These are phyloP conservation scores for Hylyphantes graminicola DNA, from an alignment of 1,140 invertebrate genomes.

Conservation along the genomic window DNA sequence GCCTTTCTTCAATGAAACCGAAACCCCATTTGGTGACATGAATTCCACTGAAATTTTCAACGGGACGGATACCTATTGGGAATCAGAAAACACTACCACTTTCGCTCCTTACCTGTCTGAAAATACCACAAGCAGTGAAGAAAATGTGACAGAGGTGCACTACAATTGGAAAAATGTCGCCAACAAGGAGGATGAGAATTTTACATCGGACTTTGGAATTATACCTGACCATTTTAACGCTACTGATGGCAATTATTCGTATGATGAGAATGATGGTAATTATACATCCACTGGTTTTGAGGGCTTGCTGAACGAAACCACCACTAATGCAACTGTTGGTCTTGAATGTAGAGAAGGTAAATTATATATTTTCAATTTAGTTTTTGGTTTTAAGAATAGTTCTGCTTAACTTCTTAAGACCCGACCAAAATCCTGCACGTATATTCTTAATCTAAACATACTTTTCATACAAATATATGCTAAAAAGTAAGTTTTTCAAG, in stretches of 20 bases:
- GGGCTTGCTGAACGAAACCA: conserved; percentile 36
- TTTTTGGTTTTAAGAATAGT: background rate
- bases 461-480: too few species aligned
- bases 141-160: background rate
- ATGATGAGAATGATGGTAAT: conserved; percentile 27
- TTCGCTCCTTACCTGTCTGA: conserved; percentile 10
- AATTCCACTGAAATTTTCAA: background rate
- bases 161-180: background rate
- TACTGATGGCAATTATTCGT: conserved; percentile 10
- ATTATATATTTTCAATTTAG: background rate
- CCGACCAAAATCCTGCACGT: too few species aligned
- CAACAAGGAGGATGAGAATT: conserved; percentile 7
- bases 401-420: too few species aligned
- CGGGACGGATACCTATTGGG: background rate
- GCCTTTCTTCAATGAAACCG: background rate
- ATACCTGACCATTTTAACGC: background rate
- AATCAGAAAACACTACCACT: background rate
- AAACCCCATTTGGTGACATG: background rate
- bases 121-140: background rate
- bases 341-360: conserved; percentile 47
- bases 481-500: too few species aligned
- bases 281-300: conserved; percentile 21
- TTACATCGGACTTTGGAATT: background rate
- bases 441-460: too few species aligned
- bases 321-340: conserved; percentile 37